Percentiles rank a stretch among this genome's conserved stretches.
phyloP scores from a whole-genome alignment of 2,888 invertebrate genomes.

The Carcina quercana region DNA sequence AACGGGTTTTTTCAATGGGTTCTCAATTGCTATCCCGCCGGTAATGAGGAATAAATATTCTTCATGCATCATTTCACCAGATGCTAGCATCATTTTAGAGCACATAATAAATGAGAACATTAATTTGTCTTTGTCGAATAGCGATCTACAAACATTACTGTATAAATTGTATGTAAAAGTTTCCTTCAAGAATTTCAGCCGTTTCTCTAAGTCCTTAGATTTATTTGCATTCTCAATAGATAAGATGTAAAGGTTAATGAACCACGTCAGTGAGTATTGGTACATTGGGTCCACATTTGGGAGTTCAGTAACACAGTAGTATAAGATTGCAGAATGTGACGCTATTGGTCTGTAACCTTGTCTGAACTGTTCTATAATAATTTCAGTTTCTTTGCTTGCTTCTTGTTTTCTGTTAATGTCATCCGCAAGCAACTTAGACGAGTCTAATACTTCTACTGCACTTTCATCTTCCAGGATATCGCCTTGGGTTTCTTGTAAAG shows the following conservation, averaged over 20 bases:
- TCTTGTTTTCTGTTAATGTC: constrained; percentile 89
- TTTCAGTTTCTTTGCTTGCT: constrained; percentile 84
- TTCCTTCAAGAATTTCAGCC: constrained; percentile 80
- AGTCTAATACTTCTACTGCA: constrained; percentile 90
- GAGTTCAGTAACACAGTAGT: constrained; percentile 88
- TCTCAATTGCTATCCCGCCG: constrained; percentile 82
- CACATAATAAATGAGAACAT: constrained; percentile 88
- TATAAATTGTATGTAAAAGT: constrained; percentile 88
- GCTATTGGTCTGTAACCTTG: constrained; percentile 85
- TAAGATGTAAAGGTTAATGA: constrained; percentile 85
- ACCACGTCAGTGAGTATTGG: constrained; percentile 91
- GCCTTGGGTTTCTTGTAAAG: constrained; percentile 86
- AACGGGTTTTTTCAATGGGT: constrained; percentile 77
- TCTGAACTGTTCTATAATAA: constrained; percentile 84
- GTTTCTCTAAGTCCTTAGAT: constrained; percentile 80
- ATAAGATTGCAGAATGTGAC: constrained; percentile 85
- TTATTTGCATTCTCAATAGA: constrained; percentile 85
- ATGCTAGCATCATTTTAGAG: constrained; percentile 78
- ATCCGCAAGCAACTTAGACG: constrained; percentile 86
- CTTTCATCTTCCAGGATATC: constrained; percentile 94
- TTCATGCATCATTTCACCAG: constrained; percentile 73
- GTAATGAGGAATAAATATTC: constrained; percentile 83
- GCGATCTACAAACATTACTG: constrained; percentile 86
- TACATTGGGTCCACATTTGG: constrained; percentile 93
- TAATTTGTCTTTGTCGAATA: constrained; percentile 90